A percentile compares a stretch with the other conserved stretches of the same genome.
phyloP scores from a whole-genome alignment of 2,888 invertebrate species.

The Latheticus oryzae region DNA sequence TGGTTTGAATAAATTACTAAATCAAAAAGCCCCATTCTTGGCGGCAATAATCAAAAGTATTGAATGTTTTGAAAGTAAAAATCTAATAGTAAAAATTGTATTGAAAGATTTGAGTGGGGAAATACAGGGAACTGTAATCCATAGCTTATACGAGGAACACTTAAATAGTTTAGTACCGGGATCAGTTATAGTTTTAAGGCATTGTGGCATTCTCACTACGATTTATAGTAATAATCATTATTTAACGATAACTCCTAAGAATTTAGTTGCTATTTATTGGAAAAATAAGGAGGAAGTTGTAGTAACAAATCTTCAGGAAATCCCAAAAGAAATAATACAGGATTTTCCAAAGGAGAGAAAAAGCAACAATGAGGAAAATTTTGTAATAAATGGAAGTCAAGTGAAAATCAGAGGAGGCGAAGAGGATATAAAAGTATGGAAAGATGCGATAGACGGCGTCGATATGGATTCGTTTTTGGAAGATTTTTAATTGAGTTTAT shows the following conservation, averaged over 20 bases:
- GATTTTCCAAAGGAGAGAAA: too few species aligned
- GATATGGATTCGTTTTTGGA: conserved; percentile 38
- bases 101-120: conserved; percentile 58
- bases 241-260: conserved; percentile 57
- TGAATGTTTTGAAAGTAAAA: conserved; percentile 50
- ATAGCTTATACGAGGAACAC: conserved; percentile 56
- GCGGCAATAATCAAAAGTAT: conserved; percentile 56
- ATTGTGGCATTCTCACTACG: conserved; percentile 56
- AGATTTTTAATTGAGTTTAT: conserved; percentile 34
- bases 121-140: conserved; percentile 56
- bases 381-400: conserved; percentile 4
- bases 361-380: too few species aligned
- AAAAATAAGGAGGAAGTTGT: conserved; percentile 14
- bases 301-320: conserved; percentile 13
- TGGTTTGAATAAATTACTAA: conserved; percentile 47
- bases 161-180: conserved; percentile 51
- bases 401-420: background rate
- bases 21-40: conserved; percentile 59
- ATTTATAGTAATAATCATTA: conserved; percentile 51
- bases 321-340: too few species aligned
- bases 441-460: conserved; percentile 36
- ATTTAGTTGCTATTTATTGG: conserved; percentile 56
- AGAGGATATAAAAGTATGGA: conserved; percentile 23
- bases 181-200: conserved; percentile 56
- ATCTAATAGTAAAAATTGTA: conserved; percentile 51